phyloP scores from a whole-genome alignment of 1,140 invertebrate genomes.

The Epicauta chinensis region DNA sequence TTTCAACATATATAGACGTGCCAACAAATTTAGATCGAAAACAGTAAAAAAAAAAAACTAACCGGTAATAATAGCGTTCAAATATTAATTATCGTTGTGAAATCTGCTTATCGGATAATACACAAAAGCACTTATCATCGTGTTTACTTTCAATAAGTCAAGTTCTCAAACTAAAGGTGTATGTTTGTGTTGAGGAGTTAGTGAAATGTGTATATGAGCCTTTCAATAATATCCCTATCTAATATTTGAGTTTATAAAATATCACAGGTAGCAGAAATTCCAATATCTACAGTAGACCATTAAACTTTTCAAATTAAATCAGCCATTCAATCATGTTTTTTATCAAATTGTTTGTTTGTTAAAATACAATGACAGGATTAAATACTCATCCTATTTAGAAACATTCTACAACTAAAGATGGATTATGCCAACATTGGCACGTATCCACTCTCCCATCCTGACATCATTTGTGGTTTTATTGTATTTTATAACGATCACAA shows the following conservation, averaged over 20 bases:
- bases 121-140: not conserved
- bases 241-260: conserved; percentile 22
- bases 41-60: no score
- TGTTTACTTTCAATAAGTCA: conserved; percentile 22
- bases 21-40: no score
- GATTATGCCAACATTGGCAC: conserved; percentile 10
- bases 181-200: conserved; percentile 22
- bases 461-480: conserved; percentile 22
- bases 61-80: no score
- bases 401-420: conserved; percentile 29
- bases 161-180: conserved; percentile 11
- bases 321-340: conserved; percentile 4
- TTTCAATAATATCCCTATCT: conserved; percentile 6
- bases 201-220: not conserved
- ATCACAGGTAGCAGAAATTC: conserved; percentile 19
- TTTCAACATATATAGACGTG: conserved; percentile 10
- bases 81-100: no score
- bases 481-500: not conserved
- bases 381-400: conserved; percentile 32
- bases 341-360: not conserved
- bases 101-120: no score
- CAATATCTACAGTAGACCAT: not conserved
- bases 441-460: conserved; percentile 15
- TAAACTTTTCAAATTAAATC: no score
- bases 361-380: conserved; percentile 32